Conservation (phyloP, 35 echinoderm and acorn worm species). For the Apostichopus parvimensis region DNA sequence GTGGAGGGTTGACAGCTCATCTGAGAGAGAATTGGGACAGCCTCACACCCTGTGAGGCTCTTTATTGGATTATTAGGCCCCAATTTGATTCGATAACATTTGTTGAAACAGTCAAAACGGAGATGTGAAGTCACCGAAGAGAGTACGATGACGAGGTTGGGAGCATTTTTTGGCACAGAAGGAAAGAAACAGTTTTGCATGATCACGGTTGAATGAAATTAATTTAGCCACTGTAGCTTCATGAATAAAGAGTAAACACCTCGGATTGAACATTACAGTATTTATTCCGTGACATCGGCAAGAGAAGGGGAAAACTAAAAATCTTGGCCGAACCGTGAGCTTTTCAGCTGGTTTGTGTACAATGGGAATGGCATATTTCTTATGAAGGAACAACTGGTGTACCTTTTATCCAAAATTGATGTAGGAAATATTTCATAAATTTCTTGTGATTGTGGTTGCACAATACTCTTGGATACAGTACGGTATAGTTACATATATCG, state of each 20-base stretch:
- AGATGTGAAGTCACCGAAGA: background rate
- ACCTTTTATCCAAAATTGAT: no score
- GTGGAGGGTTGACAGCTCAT: background rate
- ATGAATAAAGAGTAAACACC: background rate
- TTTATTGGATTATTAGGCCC: slow-evolving; percentile 12
- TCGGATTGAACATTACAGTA: background rate
- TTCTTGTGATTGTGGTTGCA: no score
- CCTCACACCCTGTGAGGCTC: background rate
- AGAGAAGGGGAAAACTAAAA: no score
- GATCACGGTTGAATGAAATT: background rate
- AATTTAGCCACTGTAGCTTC: background rate
- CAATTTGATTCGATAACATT: slow-evolving; percentile 6
- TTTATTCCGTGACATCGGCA: no score
- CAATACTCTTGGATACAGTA: no score
- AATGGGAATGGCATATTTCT: no score
- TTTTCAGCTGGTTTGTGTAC: no score
- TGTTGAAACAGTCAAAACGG: background rate
- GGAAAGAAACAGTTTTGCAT: background rate
- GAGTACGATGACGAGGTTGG: background rate
- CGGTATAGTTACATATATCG: no score
- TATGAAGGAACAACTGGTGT: no score
- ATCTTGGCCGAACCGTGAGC: no score
- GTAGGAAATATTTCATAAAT: no score
- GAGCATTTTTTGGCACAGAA: background rate
- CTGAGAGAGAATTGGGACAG: background rate